phyloP scores from a whole-genome alignment of 2,888 invertebrate genomes.

The Paralinhomoeus sp. region DNA sequence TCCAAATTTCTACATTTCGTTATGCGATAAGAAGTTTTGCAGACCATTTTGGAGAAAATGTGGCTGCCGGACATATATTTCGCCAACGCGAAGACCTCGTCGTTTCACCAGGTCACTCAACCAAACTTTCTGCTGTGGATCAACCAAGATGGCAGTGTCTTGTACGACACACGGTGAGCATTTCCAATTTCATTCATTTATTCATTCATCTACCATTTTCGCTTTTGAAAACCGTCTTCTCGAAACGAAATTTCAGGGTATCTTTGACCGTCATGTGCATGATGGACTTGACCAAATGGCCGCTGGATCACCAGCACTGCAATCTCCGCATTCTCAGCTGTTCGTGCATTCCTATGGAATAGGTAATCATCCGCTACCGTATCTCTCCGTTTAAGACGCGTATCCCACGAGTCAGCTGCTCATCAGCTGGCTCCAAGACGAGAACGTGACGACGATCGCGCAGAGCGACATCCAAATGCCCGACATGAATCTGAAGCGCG shows the following conservation, averaged over 20 bases:
- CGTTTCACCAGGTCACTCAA: slow-evolving; percentile 13
- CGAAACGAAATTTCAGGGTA: slow-evolving; percentile 22
- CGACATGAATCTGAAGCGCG: slow-evolving; percentile 17
- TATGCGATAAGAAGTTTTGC: no score
- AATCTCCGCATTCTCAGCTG: slow-evolving; percentile 33
- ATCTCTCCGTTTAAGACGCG: slow-evolving; percentile 12
- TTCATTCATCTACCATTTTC: neutral
- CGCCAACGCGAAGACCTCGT: slow-evolving; percentile 9
- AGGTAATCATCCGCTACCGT: no score
- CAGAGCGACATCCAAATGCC: slow-evolving; percentile 22
- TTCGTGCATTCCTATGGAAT: no score
- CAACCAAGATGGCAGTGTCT: slow-evolving; percentile 12
- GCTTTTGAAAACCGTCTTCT: no score
- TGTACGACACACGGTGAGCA: slow-evolving; percentile 10
- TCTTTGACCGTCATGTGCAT: slow-evolving; percentile 33
- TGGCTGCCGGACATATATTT: slow-evolving; percentile 11
- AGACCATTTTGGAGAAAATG: slow-evolving; percentile 8
- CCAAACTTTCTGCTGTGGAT: slow-evolving; percentile 13
- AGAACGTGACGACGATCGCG: slow-evolving; percentile 16
- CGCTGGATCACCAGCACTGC: slow-evolving; percentile 32
- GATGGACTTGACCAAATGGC: slow-evolving; percentile 31
- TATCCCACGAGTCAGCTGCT: slow-evolving; percentile 21
- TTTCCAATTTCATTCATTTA: neutral
- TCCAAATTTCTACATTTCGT: no score
- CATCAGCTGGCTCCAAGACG: slow-evolving; percentile 16